Evolutionary conservation across 1,140 invertebrate species (phyloP), one percentile per base, ranked within the genome.

Genomic region (Apis dorsata): DNA sequence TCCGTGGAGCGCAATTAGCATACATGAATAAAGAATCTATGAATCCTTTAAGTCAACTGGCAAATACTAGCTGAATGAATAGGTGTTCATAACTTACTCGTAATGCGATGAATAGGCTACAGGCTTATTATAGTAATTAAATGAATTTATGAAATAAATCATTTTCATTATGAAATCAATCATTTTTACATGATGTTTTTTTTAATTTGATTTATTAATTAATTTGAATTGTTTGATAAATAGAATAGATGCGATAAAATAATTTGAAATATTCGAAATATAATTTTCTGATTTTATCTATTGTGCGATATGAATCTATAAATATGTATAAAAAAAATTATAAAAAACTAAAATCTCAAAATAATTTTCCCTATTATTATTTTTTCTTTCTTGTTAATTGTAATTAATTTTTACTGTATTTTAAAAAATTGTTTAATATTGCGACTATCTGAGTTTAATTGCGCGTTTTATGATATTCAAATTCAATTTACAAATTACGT

Each of bases 1-100:
- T 87, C 82, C 79, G 44, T 68, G 72, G 15, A 57, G 77, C 72
- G 77, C 85, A 84, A 87, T 87, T 87, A 87, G 81, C 86, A 87
- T 87, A 87, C 82, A 87, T 87, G 86, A 87, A 87, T 87, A 87
- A 87, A 87, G 86, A 87, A 87, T 87, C 69, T 69, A 84, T 81
- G 85, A 87, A 87, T 87, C 76, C 82, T 85, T 72, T 57, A 75
- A 87, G 85, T 70, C 78, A 73, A 72, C 49, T 70, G 65, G 57
- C 73, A 34, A 68, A 76, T 78, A 51, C 34, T 63, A 69, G 62
- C 70, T 81, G 81, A 84, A 87, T 87, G 85, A 85, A 81, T 81
- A 84, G 73, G 70, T 78, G 76, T 87, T 87, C 81, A 80, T 80
- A 68, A 75, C 59, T 75, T 28, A 49, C 34, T 78, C 63, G 65